Percentiles rank a stretch among this genome's conserved stretches.
Conservation (phyloP, 1,140 invertebrate genomes). For the Paraescarpia echinospica region DNA sequence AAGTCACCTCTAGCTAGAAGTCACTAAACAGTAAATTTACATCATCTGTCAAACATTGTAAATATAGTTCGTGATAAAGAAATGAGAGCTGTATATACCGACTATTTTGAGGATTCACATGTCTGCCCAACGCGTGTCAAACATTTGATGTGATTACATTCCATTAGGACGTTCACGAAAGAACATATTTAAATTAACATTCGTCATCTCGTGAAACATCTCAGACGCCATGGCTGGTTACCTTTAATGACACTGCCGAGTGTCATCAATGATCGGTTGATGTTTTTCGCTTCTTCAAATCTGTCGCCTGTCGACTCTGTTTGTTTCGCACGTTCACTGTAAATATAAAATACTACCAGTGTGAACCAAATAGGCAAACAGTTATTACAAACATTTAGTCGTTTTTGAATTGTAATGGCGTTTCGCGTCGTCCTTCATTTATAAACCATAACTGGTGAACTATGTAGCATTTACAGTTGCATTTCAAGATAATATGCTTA, state of each 20-base stretch:
- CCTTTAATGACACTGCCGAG: conserved; percentile 37
- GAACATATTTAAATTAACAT: neutral
- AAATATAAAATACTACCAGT: neutral
- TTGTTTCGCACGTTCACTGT: conserved; percentile 37
- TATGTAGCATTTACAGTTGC: neutral
- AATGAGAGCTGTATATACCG: neutral
- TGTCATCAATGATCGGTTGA: conserved; percentile 38
- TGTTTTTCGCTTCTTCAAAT: conserved; percentile 40
- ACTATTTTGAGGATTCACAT: neutral
- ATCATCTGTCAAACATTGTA: neutral
- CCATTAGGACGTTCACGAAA: neutral
- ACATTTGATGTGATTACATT: neutral
- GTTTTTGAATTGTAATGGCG: neutral
- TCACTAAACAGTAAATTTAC: neutral
- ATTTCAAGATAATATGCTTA: neutral
- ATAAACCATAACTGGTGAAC: neutral
- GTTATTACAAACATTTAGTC: neutral
- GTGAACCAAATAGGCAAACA: neutral
- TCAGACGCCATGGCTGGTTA: neutral
- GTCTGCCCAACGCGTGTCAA: neutral
- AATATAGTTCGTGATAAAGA: neutral
- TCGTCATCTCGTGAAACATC: conserved; percentile 37
- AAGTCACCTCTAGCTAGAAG: neutral
- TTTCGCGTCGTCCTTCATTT: neutral
- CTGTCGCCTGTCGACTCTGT: conserved; percentile 38